Conservation (phyloP, 92 coral and sea anemone genomes). For the Montipora capitata region DNA sequence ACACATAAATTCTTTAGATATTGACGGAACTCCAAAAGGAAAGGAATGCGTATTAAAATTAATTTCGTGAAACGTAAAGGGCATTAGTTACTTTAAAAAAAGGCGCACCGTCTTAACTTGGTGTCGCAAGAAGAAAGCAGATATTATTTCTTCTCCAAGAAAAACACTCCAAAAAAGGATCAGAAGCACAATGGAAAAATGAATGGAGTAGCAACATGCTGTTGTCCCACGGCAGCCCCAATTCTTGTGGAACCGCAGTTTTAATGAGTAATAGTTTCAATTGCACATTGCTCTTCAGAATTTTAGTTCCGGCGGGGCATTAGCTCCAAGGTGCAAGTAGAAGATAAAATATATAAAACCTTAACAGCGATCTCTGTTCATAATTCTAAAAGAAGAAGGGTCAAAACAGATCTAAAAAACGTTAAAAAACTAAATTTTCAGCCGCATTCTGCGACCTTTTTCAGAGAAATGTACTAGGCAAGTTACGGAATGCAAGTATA, state of each 20-base stretch:
- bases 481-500: too few relatives aligned
- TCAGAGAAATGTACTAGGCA: too few relatives aligned
- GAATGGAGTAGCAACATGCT: not conserved
- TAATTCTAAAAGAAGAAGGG: too few relatives aligned
- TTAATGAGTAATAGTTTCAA: too few relatives aligned
- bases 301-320: not conserved
- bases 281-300: too few relatives aligned
- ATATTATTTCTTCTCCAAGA: not conserved
- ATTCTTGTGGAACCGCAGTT: not conserved
- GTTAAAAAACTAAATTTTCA: too few relatives aligned
- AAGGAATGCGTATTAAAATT: not conserved
- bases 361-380: too few relatives aligned
- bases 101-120: not conserved
- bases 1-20: too few relatives aligned
- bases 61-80: not conserved
- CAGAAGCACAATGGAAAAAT: not conserved
- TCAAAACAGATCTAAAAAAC: too few relatives aligned
- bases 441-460: too few relatives aligned
- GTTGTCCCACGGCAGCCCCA: not conserved
- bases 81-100: not conserved
- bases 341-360: not conserved
- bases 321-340: constrained; percentile 9
- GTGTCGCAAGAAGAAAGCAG: not conserved
- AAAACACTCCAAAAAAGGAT: not conserved
- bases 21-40: not conserved